A percentile compares a stretch with the other conserved stretches of the same genome.
Evolutionary conservation across 2,888 invertebrate species (phyloP).

Genomic region (Cantharis rufa): DNA sequence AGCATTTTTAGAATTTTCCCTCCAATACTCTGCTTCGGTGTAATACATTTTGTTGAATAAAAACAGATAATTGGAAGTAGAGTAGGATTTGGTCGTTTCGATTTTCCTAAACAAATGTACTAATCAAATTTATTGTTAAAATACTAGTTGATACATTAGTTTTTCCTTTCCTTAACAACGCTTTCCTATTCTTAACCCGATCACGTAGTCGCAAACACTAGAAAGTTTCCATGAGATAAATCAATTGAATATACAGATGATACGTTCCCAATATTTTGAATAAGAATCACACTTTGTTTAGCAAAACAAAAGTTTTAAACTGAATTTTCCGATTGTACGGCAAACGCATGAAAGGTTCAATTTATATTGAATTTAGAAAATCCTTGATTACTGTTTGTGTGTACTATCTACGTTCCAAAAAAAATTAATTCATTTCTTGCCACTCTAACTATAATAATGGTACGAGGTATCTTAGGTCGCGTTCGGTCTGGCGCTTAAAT

Average conservation of each 20-base stretch:
- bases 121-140: neutral
- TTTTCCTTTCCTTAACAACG: neutral
- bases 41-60: neutral
- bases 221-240: neutral
- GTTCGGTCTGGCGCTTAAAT: neutral
- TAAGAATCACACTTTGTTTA: neutral
- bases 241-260: neutral
- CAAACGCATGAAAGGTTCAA: neutral
- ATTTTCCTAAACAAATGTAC: neutral
- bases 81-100: neutral
- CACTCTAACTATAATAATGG: too few species aligned
- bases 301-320: neutral
- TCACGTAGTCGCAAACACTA: neutral
- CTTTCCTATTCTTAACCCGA: neutral
- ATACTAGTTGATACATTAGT: neutral
- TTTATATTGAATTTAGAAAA: neutral
- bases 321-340: too few species aligned
- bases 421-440: too few species aligned
- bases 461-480: neutral
- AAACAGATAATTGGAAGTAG: neutral
- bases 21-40: neutral
- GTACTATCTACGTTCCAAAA: too few species aligned
- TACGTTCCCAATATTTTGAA: neutral
- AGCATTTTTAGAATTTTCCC: neutral
- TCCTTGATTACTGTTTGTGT: too few species aligned